Base-by-base conservation (phyloP, 1,140 invertebrate species). In the Cotesia vestalis region DNA sequence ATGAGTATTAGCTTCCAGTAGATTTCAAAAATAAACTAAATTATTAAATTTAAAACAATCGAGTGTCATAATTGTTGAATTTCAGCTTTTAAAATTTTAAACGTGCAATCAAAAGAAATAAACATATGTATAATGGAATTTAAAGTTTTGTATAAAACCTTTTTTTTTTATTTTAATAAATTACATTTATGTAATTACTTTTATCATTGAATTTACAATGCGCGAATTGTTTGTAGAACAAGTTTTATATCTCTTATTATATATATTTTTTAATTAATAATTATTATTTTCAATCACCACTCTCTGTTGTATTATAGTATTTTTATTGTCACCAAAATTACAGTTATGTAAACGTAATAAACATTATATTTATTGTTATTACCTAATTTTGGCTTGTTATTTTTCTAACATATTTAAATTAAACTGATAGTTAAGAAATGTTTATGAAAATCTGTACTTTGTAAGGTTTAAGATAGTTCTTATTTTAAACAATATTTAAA, bases 1-100 rank as follows among this genome's bases (percentile, higher is more conserved):
- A 17, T 17, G 53, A 66, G 40, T 66, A 66, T 66, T 66, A 52
- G 63, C 63, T 66, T 66, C 63, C 63, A 38, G 46, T 66, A 66
- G 63, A 20, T 64, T 64, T 36, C 46, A 20, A 27, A 66, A 27
- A 6, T 52, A 38, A 66, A 51, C 0, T 51, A 66, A 64, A 64
- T 27, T 6, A 60, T 60, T 11, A 27, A 52, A 27, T 20, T 51
- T 17, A 51, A 55, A 55, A 27, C 27, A 27, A 46, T 46, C 40
- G 40, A 46, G 36, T 64, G 8, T 14, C 12, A 35, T 64, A 12
- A n/a, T 64, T 11, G 38, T 66, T 51, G 27, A 51, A 52, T 66
- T 66, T 51, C 63, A 51, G 63, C 61, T 63, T 63, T 35, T 12
- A 66, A 66, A 38, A 66, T 66, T 66, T 66, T 20, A 66, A 14